A percentile compares a stretch with the other conserved stretches of the same genome.
Evolutionary conservation across 2,888 invertebrate genomes (phyloP).

Genomic region (Tachina fera): DNA sequence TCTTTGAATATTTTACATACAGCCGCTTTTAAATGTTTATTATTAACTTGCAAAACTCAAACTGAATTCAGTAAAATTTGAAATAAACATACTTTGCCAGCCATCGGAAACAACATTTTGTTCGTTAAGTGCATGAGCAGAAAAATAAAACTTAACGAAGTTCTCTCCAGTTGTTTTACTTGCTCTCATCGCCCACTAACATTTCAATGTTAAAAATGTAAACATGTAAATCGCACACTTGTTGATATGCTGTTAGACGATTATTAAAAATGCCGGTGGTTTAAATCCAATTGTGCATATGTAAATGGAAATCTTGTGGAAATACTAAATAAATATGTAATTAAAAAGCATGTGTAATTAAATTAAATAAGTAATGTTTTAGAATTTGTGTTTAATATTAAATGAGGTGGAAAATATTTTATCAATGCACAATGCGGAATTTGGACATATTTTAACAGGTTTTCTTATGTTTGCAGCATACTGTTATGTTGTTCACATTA

Average conservation of each 20-base stretch:
- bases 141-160: slow-evolving; percentile 53
- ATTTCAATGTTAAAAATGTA: slow-evolving; percentile 52
- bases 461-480: not conserved
- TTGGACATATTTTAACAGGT: not conserved
- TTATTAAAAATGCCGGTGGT: slow-evolving; percentile 54
- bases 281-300: not conserved
- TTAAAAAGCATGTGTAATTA: not conserved
- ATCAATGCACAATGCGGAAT: not conserved
- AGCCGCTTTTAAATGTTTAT: slow-evolving; percentile 64
- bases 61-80: slow-evolving; percentile 64
- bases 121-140: slow-evolving; percentile 65
- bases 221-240: slow-evolving; percentile 59
- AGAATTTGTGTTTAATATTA: not conserved
- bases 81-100: slow-evolving; percentile 45
- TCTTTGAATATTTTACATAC: slow-evolving; percentile 5
- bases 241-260: not conserved
- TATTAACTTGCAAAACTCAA: slow-evolving; percentile 60
- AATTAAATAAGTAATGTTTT: not conserved
- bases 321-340: not conserved
- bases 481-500: not conserved
- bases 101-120: slow-evolving; percentile 58
- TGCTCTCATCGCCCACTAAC: slow-evolving; percentile 4
- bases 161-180: slow-evolving; percentile 21
- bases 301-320: not conserved
- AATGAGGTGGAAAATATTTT: not conserved